Conservation (phyloP, 2,888 invertebrate species). For the Chironomus tentans region DNA sequence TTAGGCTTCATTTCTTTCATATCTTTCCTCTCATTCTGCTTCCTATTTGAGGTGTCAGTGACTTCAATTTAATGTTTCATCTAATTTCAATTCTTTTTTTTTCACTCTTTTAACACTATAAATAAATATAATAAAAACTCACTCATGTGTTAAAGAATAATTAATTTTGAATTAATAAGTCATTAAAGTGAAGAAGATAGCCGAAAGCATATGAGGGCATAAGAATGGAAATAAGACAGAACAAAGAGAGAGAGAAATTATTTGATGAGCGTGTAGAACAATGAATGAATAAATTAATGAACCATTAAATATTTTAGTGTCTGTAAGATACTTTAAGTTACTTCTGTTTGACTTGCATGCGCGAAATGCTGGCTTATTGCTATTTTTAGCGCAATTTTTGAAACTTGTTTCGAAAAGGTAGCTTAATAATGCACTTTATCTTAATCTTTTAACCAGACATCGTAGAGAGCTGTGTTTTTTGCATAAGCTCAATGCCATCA, state of each 20-base stretch:
- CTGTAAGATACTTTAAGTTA: neutral
- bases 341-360: no score
- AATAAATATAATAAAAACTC: neutral
- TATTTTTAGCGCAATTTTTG: no score
- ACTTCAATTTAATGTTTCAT: neutral
- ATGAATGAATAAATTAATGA: conserved; percentile 8
- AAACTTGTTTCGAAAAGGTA: no score
- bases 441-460: no score
- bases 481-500: no score
- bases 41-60: conserved; percentile 8
- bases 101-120: neutral
- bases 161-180: conserved; percentile 26
- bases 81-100: neutral
- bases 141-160: neutral
- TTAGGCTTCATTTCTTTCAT: neutral
- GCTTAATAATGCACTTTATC: no score
- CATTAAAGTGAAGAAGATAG: neutral
- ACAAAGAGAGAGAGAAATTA: neutral
- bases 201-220: no score
- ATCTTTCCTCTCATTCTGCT: neutral
- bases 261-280: neutral
- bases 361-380: no score
- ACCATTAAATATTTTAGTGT: conserved; percentile 4
- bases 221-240: neutral
- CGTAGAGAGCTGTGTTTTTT: no score